Evolutionary conservation across 2,888 invertebrate genomes (phyloP), one percentile per base, ranked within the genome.

Genomic region (Alloscopus bannaensis): DNA sequence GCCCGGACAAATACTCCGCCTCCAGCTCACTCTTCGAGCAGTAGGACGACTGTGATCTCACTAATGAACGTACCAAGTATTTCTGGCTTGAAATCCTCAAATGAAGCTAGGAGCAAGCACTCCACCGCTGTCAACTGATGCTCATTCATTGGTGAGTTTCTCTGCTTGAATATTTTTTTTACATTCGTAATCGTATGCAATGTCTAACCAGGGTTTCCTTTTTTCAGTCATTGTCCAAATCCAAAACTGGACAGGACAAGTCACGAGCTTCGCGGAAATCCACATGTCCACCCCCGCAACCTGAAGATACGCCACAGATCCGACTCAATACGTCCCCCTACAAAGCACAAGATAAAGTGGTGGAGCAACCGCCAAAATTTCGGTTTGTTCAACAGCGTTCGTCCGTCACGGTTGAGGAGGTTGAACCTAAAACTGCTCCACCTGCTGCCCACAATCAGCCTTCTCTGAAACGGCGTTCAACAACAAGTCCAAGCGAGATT

Each of bases 241-340:
- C n/a, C 47, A 47, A 47, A 47, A 11, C 18, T 47, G 47, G n/a
- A 6, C 47, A 47, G 18, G 47, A 16, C 47, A 55, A 24, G 6
- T 11, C 3, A 11, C 6, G 24, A 55, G 55, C 3, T 22, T 11
- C 26, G 3, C 24, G 16, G 24, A 55, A 13, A 36, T 24, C 31
- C 8, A 65, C 55, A n/a, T 73, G 57, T 29, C 66, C 75, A 13
- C 55, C 77, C 16, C 13, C 55, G 16, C 59, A 70, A 11, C 50
- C 65, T 18, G 18, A 28, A 1, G 59, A 78, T 11, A 24, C 78
- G 8, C 66, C 65, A 42, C 42, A 76, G 22, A 18, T 73, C 20
- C 26, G 81, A 40, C n/a, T 68, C 20, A 82, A 73, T 20, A 83
- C 83, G 0, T 84, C 84, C 0, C 84, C 84, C 3, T 84, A 66